Evolutionary conservation across 2,888 invertebrate genomes (phyloP), one percentile per base, ranked within the genome.

Genomic region (Tupiocoris notatus): DNA sequence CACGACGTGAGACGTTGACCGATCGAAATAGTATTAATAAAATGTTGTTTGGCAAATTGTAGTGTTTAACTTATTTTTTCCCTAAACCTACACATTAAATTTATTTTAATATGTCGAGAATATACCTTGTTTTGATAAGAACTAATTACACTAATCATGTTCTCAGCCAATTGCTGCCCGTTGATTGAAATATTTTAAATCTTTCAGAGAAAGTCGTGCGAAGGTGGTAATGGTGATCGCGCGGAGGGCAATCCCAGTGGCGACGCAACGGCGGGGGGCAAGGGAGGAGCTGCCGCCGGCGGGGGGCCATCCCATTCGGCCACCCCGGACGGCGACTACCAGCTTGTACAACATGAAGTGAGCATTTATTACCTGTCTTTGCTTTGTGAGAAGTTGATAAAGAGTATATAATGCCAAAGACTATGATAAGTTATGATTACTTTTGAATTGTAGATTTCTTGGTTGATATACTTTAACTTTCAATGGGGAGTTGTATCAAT

Each of bases 301-400:
- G 82, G 81, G 76, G 80, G 81, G 78, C 80, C 80, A 77, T 79
- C 76, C 87, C 83, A 79, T 84, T 91, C 92, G 84, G 92, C 92
- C 83, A 92, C 92, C 82, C 92, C 92, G 83, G 98, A 98, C 87
- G 98, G 98, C 80, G 98, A 98, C 88, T 98, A 98, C 87, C 96
- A 96, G 86, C 89, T 98, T 85, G 97, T 98, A 81, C 97, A 98
- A 86, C 98, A 98, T 86, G 98, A 98, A 88, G 80, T 79, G 39
- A 39, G 20, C 6, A 39, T 39, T 39, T 39, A 39, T 12, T 39
- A 39, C 6, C 39, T 39, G 12, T 39, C 3, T 12, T 39, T 39
- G 6, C 12, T 39, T n/a, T n/a, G n/a, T n/a, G n/a, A n/a, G n/a
- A n/a, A n/a, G n/a, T n/a, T n/a, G n/a, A n/a, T n/a, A n/a, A n/a